phyloP scores from a whole-genome alignment of 2,113 vertebrate species.

The Eclectus roratus region DNA sequence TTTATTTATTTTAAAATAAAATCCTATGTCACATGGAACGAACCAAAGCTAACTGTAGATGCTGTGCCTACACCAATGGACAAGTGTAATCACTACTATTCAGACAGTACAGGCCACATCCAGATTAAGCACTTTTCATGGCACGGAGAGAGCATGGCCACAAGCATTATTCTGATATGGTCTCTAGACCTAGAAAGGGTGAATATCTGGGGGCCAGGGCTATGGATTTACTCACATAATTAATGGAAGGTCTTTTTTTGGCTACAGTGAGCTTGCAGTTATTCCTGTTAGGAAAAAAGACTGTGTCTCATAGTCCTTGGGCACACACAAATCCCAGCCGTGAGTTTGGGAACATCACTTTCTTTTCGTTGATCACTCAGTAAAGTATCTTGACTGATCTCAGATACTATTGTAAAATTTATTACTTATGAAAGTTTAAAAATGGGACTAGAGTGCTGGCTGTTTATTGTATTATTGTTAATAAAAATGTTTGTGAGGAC shows the following conservation, averaged over 20 bases:
- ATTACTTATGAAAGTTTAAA: background rate
- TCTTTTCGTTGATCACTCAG: background rate
- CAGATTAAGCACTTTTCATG: background rate
- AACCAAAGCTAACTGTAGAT: background rate
- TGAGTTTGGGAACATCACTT: background rate
- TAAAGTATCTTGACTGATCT: background rate
- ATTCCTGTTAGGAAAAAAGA: background rate
- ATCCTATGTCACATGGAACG: background rate
- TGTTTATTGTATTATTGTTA: background rate
- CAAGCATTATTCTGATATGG: background rate
- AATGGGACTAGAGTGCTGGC: background rate
- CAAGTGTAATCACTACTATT: background rate
- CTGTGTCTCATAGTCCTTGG: background rate
- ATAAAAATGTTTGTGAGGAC: constrained; percentile 9
- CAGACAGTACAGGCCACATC: background rate
- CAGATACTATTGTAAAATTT: background rate
- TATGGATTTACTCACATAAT: background rate
- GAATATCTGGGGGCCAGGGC: background rate
- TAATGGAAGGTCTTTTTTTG: background rate
- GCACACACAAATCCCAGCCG: background rate
- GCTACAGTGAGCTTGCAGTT: background rate
- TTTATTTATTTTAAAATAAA: background rate
- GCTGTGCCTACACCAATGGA: background rate
- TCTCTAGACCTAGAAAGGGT: background rate
- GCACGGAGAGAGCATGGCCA: background rate